phyloP scores from a whole-genome alignment of 2,797 vertebrate species.

The Bradypodion ventrale region DNA sequence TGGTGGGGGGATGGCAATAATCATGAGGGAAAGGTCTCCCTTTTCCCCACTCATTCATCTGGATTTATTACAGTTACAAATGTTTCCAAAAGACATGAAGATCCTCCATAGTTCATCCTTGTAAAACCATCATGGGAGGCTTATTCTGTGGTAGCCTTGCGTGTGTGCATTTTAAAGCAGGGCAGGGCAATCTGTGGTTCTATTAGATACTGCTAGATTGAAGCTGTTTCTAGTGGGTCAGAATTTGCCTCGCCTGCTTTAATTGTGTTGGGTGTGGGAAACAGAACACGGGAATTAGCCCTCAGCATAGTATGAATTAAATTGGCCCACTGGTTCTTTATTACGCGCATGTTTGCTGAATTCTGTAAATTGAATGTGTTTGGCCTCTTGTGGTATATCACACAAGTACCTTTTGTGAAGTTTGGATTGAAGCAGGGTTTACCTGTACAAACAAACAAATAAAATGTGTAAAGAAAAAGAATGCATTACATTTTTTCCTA shows the following conservation, averaged over 20 bases:
- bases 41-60: background rate
- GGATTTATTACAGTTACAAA: background rate
- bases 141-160: background rate
- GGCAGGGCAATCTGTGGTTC: background rate
- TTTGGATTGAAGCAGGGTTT: background rate
- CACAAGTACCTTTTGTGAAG: background rate
- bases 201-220: background rate
- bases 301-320: background rate
- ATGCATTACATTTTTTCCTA: background rate
- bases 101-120: background rate
- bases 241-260: background rate
- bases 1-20: background rate
- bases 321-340: background rate
- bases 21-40: no score
- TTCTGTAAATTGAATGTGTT: background rate
- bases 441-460: background rate
- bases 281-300: background rate
- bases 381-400: background rate
- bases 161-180: background rate
- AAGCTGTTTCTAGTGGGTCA: background rate
- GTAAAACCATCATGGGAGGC: background rate
- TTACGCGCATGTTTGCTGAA: background rate
- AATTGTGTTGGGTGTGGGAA: background rate
- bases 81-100: no score
- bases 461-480: background rate